Evolutionary conservation across 2,113 vertebrate genomes (phyloP).

Genomic region (Cyanoderma ruficeps): DNA sequence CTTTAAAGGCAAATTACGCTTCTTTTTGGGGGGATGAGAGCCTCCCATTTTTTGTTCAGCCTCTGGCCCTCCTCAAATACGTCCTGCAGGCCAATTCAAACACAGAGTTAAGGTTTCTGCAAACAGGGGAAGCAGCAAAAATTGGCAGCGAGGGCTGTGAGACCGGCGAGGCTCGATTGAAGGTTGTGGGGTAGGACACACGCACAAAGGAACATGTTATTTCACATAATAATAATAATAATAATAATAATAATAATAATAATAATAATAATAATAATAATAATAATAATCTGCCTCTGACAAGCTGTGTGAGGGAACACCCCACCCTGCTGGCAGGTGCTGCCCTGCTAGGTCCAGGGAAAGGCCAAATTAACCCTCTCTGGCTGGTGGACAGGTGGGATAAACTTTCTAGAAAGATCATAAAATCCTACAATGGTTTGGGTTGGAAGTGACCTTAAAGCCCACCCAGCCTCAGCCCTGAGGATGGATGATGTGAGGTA

Average conservation of each 20-base stretch:
- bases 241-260: not conserved
- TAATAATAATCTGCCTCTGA: not conserved
- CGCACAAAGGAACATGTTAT: conserved; percentile 41
- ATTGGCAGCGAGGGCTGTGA: not conserved
- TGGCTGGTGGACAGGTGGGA: not conserved
- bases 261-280: not conserved
- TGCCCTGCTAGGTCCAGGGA: not conserved
- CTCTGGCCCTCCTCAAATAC: not conserved
- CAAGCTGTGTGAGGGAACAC: not conserved
- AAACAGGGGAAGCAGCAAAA: not conserved
- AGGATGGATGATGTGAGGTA: not conserved
- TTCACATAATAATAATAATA: conserved; percentile 11
- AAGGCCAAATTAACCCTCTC: not conserved
- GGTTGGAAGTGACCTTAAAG: not conserved
- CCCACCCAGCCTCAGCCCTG: not conserved
- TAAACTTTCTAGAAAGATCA: not conserved
- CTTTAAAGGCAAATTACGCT: conserved; percentile 71
- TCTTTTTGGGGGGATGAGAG: conserved; percentile 41
- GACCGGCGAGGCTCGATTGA: not conserved
- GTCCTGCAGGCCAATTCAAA: conserved; percentile 41
- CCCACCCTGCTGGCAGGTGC: not conserved
- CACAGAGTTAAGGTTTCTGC: conserved; percentile 21
- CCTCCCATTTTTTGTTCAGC: conserved; percentile 2
- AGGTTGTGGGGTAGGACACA: not conserved
- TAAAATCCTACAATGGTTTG: not conserved